Evolutionary conservation across 2,888 invertebrate genomes (phyloP), one percentile per base, ranked within the genome.

Genomic region (Andrena hattorfiana): DNA sequence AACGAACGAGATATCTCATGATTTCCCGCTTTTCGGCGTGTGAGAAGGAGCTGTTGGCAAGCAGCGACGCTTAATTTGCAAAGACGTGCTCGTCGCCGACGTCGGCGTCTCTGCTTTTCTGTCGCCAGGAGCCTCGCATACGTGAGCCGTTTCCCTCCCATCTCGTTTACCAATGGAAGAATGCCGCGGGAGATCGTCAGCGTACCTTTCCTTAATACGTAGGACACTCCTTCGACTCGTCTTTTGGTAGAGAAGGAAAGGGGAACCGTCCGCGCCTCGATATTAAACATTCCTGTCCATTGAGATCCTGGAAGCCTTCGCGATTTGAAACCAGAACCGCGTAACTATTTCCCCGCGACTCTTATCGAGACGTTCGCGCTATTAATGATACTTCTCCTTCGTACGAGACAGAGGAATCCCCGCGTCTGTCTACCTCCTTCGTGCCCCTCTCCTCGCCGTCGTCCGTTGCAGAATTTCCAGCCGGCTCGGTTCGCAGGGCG

Each of bases 1-100:
- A 84, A 84, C 84, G 78, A 84, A 83, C 78, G 60, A 84, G 84
- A 83, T 83, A 79, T 83, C 72, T 83, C 84, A 83, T 78, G 84
- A 84, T 84, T 84, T 78, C 64, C 83, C 75, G 78, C 64, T 84
- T 84, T 84, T 84, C 83, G 84, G 71, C 75, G 68, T 72, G 69
- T 26, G 71, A 20, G 74, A 69, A 71, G 73, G 72, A 72, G 69
- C 78, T 69, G 84, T 72, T 84, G 84, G 78, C 75, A 71, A 83
- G 68, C 83, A 72, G 68, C 74, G 78, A 28, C 83, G 74, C 68
- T 84, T 83, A 84, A 84, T 84, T 84, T 72, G 74, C 73, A 82
- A n/a, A n/a, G 77, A 74, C 70, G 67, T 60, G 83, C 63, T 75
- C 60, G 73, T 74, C 79, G 67, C 26, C 72, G 54, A 26, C 76